These are phyloP conservation scores for Strigamia crassipes DNA, from an alignment of 2,888 invertebrate genomes.

Conservation along the genomic window DNA sequence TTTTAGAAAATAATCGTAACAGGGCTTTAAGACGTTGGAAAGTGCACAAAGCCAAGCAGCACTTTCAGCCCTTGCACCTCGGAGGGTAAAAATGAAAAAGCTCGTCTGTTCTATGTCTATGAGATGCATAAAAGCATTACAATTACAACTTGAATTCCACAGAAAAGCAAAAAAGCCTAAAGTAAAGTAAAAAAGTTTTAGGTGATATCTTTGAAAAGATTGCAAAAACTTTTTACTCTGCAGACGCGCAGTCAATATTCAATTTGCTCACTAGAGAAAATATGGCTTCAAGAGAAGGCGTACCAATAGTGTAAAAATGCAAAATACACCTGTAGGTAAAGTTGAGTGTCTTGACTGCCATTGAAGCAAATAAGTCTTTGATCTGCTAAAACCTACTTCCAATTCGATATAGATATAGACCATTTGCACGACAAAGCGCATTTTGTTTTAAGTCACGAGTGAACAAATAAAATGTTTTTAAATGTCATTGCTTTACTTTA, in stretches of 20 bases:
- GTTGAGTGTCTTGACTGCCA: neutral
- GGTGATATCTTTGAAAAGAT: neutral
- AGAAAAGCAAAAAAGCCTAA: neutral
- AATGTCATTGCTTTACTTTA: no score
- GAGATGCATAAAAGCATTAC: no score
- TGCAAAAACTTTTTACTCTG: neutral
- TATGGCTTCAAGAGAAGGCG: slow-evolving; percentile 10
- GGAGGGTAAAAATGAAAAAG: no score
- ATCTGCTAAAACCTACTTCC: neutral
- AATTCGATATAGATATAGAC: neutral
- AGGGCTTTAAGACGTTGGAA: no score
- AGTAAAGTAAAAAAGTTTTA: neutral
- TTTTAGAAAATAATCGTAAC: no score
- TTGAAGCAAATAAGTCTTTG: neutral
- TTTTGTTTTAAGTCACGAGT: neutral
- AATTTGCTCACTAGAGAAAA: slow-evolving; percentile 23
- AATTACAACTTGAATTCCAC: neutral
- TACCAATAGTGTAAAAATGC: slow-evolving; percentile 12
- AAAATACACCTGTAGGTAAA: slow-evolving; percentile 39
- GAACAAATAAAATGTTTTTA: neutral
- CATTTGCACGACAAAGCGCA: neutral
- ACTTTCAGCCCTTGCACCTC: no score
- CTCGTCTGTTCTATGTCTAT: no score
- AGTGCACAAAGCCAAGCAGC: no score
- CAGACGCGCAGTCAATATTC: slow-evolving; percentile 15